phyloP scores from a whole-genome alignment of 2,113 vertebrate species.

The Dicrurus megarhynchus region DNA sequence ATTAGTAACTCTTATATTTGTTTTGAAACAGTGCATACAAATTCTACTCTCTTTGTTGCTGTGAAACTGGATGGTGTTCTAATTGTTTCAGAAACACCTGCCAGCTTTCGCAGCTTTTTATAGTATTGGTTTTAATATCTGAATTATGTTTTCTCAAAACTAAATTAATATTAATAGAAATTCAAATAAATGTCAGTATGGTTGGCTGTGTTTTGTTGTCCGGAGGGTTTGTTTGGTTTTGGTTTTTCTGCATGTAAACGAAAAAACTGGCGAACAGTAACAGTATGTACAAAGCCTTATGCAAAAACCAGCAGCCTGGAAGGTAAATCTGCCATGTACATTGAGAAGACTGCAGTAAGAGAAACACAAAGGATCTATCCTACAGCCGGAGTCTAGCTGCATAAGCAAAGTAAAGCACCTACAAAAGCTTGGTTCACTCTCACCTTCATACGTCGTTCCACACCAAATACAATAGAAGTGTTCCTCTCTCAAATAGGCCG shows the following conservation, averaged over 20 bases:
- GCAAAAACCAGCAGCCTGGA: not conserved
- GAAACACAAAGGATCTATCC: not conserved
- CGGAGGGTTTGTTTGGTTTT: not conserved
- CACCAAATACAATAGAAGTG: conserved; percentile 97
- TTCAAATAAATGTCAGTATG: not conserved
- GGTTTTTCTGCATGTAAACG: not conserved
- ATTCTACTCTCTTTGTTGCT: not conserved
- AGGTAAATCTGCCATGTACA: not conserved
- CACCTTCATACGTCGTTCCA: conserved; percentile 92
- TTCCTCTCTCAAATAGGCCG: conserved; percentile 85
- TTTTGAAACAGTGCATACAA: not conserved
- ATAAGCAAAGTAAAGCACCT: not conserved
- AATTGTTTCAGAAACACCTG: not conserved
- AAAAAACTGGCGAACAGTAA: not conserved
- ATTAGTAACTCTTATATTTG: not conserved
- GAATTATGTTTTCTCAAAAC: not conserved
- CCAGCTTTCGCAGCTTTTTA: not conserved
- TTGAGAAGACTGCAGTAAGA: not conserved
- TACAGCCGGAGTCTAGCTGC: not conserved
- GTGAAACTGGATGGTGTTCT: not conserved
- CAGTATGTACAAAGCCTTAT: not conserved
- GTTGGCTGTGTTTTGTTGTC: not conserved
- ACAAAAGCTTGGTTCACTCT: not conserved
- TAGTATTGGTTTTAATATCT: not conserved
- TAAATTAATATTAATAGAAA: not conserved